A percentile compares a stretch with the other conserved stretches of the same genome.
These are phyloP conservation scores for Pteronotus mesoamericanus DNA, from an alignment of 2,797 vertebrate species.

Conservation along the genomic window DNA sequence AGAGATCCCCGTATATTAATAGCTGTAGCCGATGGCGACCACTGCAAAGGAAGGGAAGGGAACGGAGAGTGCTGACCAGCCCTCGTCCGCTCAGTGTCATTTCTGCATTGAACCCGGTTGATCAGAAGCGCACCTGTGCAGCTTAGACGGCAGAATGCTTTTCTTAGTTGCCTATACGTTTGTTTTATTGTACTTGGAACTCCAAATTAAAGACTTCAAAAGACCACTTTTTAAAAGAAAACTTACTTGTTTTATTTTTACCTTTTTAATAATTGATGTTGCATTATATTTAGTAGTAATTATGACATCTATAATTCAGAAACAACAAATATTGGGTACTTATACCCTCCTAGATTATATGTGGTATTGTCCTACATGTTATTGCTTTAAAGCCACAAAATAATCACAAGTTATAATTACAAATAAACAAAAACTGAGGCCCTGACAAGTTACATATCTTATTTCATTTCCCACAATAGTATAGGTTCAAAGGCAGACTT, in stretches of 20 bases:
- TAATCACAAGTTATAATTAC: neutral
- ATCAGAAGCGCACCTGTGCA: neutral
- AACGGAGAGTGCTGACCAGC: constrained; percentile 24
- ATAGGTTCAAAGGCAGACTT: neutral
- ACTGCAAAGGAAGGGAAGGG: constrained; percentile 32
- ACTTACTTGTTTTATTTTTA: neutral
- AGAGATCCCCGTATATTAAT: constrained; percentile 58
- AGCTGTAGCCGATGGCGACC: constrained; percentile 52
- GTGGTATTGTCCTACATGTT: neutral
- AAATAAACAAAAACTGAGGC: neutral
- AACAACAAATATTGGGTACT: neutral
- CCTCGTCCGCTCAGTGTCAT: constrained; percentile 41
- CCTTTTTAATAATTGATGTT: neutral
- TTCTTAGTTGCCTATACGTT: neutral
- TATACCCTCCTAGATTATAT: neutral
- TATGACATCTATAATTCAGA: neutral
- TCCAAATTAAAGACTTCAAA: neutral
- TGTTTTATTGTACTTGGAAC: neutral
- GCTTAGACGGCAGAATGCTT: constrained; percentile 24
- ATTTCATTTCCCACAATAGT: neutral
- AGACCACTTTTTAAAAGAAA: neutral
- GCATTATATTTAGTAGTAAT: neutral
- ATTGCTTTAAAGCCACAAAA: neutral
- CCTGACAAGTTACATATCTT: neutral
- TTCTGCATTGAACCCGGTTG: constrained; percentile 50